Evolutionary conservation across 2,113 vertebrate genomes (phyloP).

Genomic region (Phasianus colchicus): DNA sequence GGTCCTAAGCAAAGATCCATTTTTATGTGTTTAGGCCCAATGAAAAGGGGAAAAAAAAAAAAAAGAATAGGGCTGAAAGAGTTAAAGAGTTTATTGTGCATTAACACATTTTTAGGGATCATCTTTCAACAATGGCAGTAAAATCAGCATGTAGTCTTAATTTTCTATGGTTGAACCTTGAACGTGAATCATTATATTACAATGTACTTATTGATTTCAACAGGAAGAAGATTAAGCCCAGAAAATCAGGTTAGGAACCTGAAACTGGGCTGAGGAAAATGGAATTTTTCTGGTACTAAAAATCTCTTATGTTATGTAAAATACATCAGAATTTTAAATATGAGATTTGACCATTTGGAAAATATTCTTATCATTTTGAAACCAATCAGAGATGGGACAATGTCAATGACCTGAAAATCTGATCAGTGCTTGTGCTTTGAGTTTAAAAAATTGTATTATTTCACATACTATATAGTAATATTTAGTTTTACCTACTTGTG

Average conservation of each 20-base stretch:
- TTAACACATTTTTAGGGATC: conserved; percentile 77
- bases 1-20: not conserved
- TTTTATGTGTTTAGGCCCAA: not conserved
- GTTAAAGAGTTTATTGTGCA: conserved; percentile 67
- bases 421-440: not conserved
- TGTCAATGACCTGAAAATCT: conserved; percentile 37
- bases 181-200: conserved; percentile 90
- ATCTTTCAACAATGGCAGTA: conserved; percentile 80
- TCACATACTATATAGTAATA: not conserved
- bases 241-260: conserved; percentile 88
- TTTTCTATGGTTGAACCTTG: conserved; percentile 85
- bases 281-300: conserved; percentile 87
- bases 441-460: not conserved
- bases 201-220: conserved; percentile 93
- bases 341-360: conserved; percentile 63
- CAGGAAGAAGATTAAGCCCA: conserved; percentile 94
- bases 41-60: not conserved
- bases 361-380: conserved; percentile 60
- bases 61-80: conserved; percentile 56
- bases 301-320: conserved; percentile 84
- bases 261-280: conserved; percentile 84
- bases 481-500: not conserved
- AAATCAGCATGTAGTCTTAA: conserved; percentile 83
- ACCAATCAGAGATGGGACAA: conserved; percentile 18
- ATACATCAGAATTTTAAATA: conserved; percentile 76